A percentile compares a stretch with the other conserved stretches of the same genome.
Evolutionary conservation across 2,888 invertebrate species (phyloP).

Genomic region (Theretra japonica): DNA sequence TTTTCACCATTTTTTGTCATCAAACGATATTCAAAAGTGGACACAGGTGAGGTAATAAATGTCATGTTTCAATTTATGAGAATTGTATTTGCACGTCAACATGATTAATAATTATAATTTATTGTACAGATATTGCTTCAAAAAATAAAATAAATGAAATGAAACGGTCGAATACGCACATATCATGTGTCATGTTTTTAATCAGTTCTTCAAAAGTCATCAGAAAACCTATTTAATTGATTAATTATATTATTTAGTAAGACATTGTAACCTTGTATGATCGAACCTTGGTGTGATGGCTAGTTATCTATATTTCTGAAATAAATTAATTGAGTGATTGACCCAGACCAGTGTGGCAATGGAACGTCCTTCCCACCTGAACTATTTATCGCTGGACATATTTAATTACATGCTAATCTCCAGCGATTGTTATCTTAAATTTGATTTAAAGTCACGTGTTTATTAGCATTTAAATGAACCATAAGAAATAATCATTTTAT

Average conservation of each 20-base stretch:
- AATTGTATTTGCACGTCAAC: neutral
- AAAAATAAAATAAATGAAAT: neutral
- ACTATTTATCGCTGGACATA: neutral
- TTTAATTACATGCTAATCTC: neutral
- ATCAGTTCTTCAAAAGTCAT: neutral
- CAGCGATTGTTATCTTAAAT: neutral
- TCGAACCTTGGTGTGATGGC: constrained; percentile 3
- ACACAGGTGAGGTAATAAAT: neutral
- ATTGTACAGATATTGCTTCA: neutral
- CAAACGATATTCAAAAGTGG: neutral
- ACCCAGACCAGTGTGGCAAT: constrained; percentile 6
- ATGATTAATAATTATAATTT: constrained; percentile 6
- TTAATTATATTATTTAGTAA: constrained; percentile 27
- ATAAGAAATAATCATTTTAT: neutral
- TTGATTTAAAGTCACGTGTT: neutral
- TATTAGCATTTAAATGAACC: neutral
- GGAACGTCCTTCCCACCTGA: neutral
- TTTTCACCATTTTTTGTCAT: neutral
- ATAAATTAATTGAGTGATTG: constrained; percentile 19
- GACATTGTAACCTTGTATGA: constrained; percentile 6
- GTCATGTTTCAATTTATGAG: neutral
- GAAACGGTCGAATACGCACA: neutral
- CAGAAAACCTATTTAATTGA: constrained; percentile 6
- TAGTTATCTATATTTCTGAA: neutral
- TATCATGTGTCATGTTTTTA: constrained; percentile 1